Conservation (phyloP, 2,888 invertebrate species). For the Oligia latruncula region DNA sequence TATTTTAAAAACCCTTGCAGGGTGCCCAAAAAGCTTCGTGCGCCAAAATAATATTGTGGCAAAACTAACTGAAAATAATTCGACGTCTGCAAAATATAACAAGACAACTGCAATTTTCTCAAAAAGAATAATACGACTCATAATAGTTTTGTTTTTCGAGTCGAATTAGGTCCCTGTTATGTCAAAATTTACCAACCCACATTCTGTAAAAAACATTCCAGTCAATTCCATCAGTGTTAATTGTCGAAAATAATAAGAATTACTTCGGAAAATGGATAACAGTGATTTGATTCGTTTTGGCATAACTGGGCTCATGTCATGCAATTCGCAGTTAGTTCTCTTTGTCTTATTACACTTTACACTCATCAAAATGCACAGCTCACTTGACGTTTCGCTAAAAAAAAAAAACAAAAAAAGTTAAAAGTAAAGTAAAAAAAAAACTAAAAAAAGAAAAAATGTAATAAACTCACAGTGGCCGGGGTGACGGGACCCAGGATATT, state of each 20-base stretch:
- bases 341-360: conserved; percentile 12
- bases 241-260: neutral
- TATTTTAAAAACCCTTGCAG: conserved; percentile 25
- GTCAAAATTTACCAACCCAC: neutral
- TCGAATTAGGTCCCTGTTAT: neutral
- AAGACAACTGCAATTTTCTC: conserved; percentile 11
- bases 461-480: conserved; percentile 85
- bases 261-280: neutral
- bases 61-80: conserved; percentile 32
- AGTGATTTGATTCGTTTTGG: neutral
- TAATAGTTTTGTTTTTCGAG: neutral
- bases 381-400: conserved; percentile 43
- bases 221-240: no score
- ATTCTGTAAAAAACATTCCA: neutral
- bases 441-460: conserved; percentile 67
- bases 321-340: neutral
- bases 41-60: conserved; percentile 37
- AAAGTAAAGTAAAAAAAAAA: conserved; percentile 55
- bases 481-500: conserved; percentile 87
- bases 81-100: conserved; percentile 19
- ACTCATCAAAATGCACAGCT: conserved; percentile 13
- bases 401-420: neutral
- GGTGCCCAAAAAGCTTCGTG: conserved; percentile 53
- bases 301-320: neutral
- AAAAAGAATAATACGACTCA: neutral